Conservation (phyloP, 2,888 invertebrate genomes). For the Meteorus colon region DNA sequence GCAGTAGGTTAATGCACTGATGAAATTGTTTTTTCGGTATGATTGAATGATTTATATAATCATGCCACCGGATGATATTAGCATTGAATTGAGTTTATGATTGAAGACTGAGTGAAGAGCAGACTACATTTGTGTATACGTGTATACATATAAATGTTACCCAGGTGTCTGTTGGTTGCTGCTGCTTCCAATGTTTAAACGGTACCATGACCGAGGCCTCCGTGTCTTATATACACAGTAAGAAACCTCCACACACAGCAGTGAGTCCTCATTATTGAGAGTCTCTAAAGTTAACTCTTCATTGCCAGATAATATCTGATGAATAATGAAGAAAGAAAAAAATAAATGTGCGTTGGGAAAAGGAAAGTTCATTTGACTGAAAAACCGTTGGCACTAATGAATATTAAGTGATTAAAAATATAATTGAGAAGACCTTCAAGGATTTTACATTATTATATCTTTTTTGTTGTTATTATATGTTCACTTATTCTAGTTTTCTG, state of each 20-base stretch:
- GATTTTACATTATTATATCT: slow-evolving; percentile 5
- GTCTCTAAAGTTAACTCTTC: slow-evolving; percentile 16
- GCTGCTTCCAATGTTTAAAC: slow-evolving; percentile 36
- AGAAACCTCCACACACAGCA: not conserved
- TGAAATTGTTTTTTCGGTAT: slow-evolving; percentile 32
- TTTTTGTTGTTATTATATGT: not conserved
- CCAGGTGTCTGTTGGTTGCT: slow-evolving; percentile 17
- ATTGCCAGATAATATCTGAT: slow-evolving; percentile 29
- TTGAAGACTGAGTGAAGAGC: slow-evolving; percentile 20
- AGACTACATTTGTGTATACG: not conserved
- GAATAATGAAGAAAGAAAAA: slow-evolving; percentile 1
- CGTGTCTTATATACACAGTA: slow-evolving; percentile 1
- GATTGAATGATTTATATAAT: slow-evolving; percentile 30
- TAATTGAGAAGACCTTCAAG: slow-evolving; percentile 31
- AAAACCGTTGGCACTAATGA: slow-evolving; percentile 22
- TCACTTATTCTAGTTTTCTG: slow-evolving; percentile 4
- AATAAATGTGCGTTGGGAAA: slow-evolving; percentile 33
- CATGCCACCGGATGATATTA: slow-evolving; percentile 33
- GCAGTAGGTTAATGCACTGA: slow-evolving; percentile 16
- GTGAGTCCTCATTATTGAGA: slow-evolving; percentile 20
- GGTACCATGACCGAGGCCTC: slow-evolving; percentile 42
- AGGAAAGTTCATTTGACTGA: slow-evolving; percentile 35
- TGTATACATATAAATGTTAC: not conserved
- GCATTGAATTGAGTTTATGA: slow-evolving; percentile 37
- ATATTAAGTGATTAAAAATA: slow-evolving; percentile 36